phyloP scores from a whole-genome alignment of 2,113 vertebrate species.

The Lepus timidus region DNA sequence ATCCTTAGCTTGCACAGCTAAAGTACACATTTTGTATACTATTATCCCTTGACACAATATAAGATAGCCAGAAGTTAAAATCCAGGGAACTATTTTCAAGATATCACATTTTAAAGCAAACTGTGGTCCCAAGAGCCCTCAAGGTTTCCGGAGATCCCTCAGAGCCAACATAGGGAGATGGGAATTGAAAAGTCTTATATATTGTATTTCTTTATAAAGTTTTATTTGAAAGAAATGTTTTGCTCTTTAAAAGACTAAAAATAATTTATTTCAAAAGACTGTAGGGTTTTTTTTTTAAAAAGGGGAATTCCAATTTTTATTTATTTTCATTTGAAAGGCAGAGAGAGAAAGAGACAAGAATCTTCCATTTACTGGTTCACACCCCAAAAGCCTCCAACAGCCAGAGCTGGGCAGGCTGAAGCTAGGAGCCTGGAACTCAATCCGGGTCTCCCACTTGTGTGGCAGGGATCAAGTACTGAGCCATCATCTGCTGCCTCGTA shows the following conservation, averaged over 20 bases:
- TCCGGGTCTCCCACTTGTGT: too few species aligned
- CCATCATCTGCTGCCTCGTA: too few species aligned
- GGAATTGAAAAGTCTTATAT: not conserved
- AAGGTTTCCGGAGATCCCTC: not conserved
- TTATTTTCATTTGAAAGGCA: too few species aligned
- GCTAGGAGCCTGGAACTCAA: too few species aligned
- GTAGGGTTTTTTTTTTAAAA: too few species aligned
- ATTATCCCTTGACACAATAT: not conserved
- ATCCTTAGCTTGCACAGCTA: not conserved
- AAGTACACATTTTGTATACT: not conserved
- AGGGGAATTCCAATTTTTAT: too few species aligned
- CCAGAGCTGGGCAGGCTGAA: too few species aligned
- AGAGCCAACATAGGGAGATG: not conserved
- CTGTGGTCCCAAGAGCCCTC: not conserved
- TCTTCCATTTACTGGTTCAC: too few species aligned
- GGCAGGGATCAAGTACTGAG: too few species aligned
- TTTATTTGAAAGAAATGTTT: constrained; percentile 46
- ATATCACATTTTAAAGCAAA: not conserved
- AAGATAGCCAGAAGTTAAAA: not conserved
- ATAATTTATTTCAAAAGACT: constrained; percentile 43
- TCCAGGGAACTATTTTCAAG: not conserved
- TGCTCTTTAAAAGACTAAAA: constrained; percentile 26
- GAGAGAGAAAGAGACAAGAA: too few species aligned
- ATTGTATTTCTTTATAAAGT: not conserved
- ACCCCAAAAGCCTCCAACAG: too few species aligned